Percentiles rank a stretch among this genome's conserved stretches.
phyloP scores from a whole-genome alignment of 2,888 invertebrate genomes.

The Cerceris rybyensis region DNA sequence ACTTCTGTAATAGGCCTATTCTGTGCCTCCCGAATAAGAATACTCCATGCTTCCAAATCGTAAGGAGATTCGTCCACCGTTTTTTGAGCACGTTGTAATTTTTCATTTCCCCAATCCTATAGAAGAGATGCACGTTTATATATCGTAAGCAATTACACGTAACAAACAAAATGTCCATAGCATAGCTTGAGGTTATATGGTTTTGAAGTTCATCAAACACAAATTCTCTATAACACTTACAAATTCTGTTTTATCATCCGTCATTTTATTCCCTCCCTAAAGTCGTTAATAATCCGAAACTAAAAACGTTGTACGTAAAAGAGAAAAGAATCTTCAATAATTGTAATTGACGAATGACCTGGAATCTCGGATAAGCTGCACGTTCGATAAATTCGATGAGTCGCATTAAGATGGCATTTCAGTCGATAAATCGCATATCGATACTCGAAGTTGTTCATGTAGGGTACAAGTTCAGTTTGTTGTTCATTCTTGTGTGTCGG shows the following conservation, averaged over 20 bases:
- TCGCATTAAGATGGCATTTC: background rate
- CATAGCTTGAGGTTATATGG: constrained; percentile 47
- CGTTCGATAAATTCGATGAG: constrained; percentile 1
- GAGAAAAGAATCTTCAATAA: constrained; percentile 8
- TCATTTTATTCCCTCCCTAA: constrained; percentile 54
- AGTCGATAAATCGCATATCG: background rate
- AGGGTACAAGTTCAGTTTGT: background rate
- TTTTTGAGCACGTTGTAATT: constrained; percentile 91
- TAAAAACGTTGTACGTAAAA: constrained; percentile 14
- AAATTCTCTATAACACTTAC: constrained; percentile 60
- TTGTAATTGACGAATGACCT: background rate
- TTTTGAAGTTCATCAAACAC: background rate
- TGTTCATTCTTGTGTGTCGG: no score
- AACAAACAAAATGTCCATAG: background rate
- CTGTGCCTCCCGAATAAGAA: constrained; percentile 96
- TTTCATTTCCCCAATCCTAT: constrained; percentile 95
- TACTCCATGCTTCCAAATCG: constrained; percentile 99
- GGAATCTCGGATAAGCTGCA: constrained; percentile 5
- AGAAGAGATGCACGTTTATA: constrained; percentile 34
- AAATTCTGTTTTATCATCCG: constrained; percentile 73
- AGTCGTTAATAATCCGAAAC: constrained; percentile 5
- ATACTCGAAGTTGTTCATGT: background rate
- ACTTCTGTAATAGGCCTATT: constrained; percentile 94
- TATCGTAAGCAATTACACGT: background rate
- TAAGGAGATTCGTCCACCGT: constrained; percentile 94